Conservation (phyloP, 2,888 invertebrate genomes). For the Theretra japonica region DNA sequence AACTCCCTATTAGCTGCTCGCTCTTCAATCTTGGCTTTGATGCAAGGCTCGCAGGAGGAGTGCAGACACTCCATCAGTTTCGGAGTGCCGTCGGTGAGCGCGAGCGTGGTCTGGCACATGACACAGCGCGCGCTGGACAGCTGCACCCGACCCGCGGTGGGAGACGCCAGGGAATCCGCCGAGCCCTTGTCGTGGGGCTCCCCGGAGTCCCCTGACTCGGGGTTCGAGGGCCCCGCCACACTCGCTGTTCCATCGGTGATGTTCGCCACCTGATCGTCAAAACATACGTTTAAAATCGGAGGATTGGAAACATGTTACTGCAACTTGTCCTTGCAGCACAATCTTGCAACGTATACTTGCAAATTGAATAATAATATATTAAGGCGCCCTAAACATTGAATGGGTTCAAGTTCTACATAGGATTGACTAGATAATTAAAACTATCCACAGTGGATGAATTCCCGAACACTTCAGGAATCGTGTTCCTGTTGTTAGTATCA, state of each 20-base stretch:
- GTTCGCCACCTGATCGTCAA: conserved; percentile 41
- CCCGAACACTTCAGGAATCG: too few species aligned
- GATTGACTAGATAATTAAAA: too few species aligned
- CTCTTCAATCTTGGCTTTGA: conserved; percentile 87
- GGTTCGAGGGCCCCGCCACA: conserved; percentile 35
- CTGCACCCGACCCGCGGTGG: conserved; percentile 55
- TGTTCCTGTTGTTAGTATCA: too few species aligned
- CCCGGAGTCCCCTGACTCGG: conserved; percentile 37
- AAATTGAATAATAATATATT: too few species aligned
- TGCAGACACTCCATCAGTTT: conserved; percentile 95
- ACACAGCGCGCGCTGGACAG: conserved; percentile 80
- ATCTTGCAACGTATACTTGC: too few species aligned
- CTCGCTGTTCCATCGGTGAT: conserved; percentile 43
- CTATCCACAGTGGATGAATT: too few species aligned
- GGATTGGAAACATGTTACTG: too few species aligned
- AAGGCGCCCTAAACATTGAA: too few species aligned
- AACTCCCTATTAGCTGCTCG: conserved; percentile 70
- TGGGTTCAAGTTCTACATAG: too few species aligned
- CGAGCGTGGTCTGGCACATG: conserved; percentile 72
- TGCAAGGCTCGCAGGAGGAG: conserved; percentile 91
- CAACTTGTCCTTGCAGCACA: too few species aligned
- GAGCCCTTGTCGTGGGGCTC: conserved; percentile 48
- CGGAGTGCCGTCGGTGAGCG: conserved; percentile 82
- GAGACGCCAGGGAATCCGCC: conserved; percentile 74
- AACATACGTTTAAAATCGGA: too few species aligned